A percentile compares a stretch with the other conserved stretches of the same genome.
These are phyloP conservation scores for Loriculus beryllinus DNA, from an alignment of 2,797 vertebrate genomes.

Conservation along the genomic window DNA sequence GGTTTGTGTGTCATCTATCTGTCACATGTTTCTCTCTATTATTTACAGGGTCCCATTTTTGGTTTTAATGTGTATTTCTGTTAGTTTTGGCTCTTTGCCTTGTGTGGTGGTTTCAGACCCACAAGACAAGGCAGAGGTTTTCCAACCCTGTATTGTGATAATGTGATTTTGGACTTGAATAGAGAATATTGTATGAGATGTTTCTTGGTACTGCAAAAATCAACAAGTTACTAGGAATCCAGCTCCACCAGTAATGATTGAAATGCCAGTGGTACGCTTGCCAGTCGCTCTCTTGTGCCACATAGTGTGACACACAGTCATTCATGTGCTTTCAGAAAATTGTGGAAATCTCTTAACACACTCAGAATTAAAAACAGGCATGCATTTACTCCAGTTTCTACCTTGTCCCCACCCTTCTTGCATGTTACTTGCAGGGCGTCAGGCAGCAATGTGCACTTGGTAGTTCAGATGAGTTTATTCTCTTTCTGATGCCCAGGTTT, in stretches of 20 bases:
- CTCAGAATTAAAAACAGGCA: background rate
- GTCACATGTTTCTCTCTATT: background rate
- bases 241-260: background rate
- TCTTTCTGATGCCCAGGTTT: background rate
- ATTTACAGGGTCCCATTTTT: background rate
- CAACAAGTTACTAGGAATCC: background rate
- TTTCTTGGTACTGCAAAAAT: background rate
- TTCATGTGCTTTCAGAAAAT: background rate
- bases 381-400: background rate
- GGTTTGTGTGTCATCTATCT: background rate
- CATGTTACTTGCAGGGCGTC: background rate
- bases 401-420: background rate
- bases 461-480: background rate
- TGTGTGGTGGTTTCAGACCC: background rate
- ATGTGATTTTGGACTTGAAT: background rate
- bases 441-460: background rate
- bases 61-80: background rate
- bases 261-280: background rate
- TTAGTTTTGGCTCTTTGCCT: background rate
- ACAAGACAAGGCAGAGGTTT: background rate
- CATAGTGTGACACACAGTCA: background rate
- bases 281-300: background rate
- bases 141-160: background rate
- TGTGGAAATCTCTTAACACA: background rate
- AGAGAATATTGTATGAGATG: background rate